Base-by-base conservation (phyloP, 2,113 vertebrate species). In the Pelusios castaneus region DNA sequence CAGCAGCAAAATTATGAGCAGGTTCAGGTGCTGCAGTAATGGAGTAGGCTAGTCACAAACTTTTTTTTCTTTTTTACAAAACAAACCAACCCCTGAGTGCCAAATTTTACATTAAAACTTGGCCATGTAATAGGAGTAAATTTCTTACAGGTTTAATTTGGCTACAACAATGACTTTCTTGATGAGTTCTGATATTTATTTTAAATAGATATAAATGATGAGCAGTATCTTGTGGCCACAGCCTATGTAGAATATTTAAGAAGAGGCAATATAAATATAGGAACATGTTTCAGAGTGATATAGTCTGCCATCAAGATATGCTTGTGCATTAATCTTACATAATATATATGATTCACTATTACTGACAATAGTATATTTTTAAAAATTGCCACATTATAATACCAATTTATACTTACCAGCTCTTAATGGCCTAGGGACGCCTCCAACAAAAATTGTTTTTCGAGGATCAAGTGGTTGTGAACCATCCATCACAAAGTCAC, bases 381-480 rank as follows among this genome's bases (percentile, higher is more conserved):
- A 54, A 89, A 70, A 88, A 52, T 1, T 77, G 63, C 3, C 47
- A 85, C 4, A 84, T 13, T 88, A n/a, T 25, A 41, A 63, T 10
- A 77, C 9, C n/a, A 78, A 34, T 70, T 90, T 92, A 41, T 82
- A 96, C 97, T 98, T 95, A 99, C 99, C 99, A 96, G 99, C 99
- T 98, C 99, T 98, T 92, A 99, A 97, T 2, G 99, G 99, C 81
- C 99, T 98, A 83, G 99, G 99, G 73, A 99, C 99, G 17, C 99
- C 99, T 82, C 99, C 99, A 96, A 99, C 99, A 98, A 99, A 99
- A 98, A 99, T 99, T 93, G 99, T 99, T 98, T 99, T 99, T 92
- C 99, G 98, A 75, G 99, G 99, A 98, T 99, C 99, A 43, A 99
- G 98, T 0, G 99, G 99, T 96, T 99, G 99, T 17, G 99, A 99